Base-by-base conservation (phyloP, 2,113 vertebrate species). In the Protomyctophum bolini region DNA sequence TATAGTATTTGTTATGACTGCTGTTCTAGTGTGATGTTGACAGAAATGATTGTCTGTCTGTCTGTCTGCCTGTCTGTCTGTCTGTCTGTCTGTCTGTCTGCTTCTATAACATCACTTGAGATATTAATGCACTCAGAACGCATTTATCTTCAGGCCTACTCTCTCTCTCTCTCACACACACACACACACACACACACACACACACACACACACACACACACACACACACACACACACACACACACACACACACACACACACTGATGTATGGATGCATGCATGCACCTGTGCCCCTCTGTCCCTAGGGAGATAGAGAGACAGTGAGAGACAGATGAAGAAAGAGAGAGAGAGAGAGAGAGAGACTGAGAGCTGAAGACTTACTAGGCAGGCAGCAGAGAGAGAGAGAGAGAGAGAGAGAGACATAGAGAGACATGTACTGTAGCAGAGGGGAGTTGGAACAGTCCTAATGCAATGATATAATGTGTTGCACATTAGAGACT, bases 101-200 rank as follows among this genome's bases (percentile, higher is more conserved):
- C 12, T 7, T 52, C 2, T 52, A 10, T 10, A 52, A 52, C 33
- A 52, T 41, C 33, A 1, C 33, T 52, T 10, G 50, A 52, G 50
- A 52, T 52, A 52, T 52, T 12, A 41, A 41, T 52, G 3, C 50
- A 12, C 8, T 12, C 12, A 12, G 7, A 52, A 12, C 50, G 50
- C 50, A 10, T 52, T 12, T 91, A 75, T 79, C 83, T 56, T 80
- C 70, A 14, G 66, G 75, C 66, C 85, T 88, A 41, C 68, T 60
- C 54, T 83, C 83, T 83, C 68, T 66, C 50, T 10, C 49, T 45
- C 29, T 28, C 59, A 56, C 15, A 56, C 52, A 72, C 51, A 63
- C 58, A 46, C 59, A 55, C 61, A 57, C 52, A 65, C 60, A 63
- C 51, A 46, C 41, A 45, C 70, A 52, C 56, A 69, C 67, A 45